A percentile compares a stretch with the other conserved stretches of the same genome.
Conservation (phyloP, 2,113 vertebrate species). For the Gobius niger region DNA sequence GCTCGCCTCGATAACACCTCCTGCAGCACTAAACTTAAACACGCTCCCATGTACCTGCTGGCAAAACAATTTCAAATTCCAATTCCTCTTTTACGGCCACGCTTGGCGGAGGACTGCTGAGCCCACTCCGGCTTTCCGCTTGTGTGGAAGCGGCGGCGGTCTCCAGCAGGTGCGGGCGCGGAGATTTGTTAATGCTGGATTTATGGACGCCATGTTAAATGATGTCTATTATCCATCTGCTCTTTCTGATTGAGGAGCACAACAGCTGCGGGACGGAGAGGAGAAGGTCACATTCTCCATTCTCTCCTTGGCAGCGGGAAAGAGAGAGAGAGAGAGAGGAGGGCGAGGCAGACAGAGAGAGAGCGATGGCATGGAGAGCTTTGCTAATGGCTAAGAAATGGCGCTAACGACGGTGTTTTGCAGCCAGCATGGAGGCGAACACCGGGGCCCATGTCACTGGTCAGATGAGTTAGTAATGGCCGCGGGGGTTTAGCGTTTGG, state of each 20-base stretch:
- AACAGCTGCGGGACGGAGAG: background rate
- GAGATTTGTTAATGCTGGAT: background rate
- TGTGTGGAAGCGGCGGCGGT: background rate
- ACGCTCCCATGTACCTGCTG: background rate
- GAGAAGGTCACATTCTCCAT: background rate
- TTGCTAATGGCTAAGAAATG: background rate
- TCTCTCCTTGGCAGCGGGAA: background rate
- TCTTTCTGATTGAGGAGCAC: background rate
- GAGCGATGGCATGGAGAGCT: background rate
- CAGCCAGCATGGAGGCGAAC: background rate
- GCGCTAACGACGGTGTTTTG: background rate
- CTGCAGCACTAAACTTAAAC: background rate
- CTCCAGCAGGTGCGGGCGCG: background rate
- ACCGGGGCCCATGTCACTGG: background rate
- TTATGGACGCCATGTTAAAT: background rate
- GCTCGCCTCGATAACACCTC: background rate
- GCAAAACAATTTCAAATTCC: background rate
- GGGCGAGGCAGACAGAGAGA: background rate
- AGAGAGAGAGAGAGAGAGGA: background rate
- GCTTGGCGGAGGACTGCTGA: background rate
- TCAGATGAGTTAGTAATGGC: background rate
- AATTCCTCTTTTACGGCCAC: background rate
- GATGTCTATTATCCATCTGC: slow-evolving; percentile 10
- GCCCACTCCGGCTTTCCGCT: background rate
- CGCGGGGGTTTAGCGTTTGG: background rate